A percentile compares a stretch with the other conserved stretches of the same genome.
These are phyloP conservation scores for Lasiurus borealis DNA, from an alignment of 2,113 vertebrate genomes.

Conservation along the genomic window DNA sequence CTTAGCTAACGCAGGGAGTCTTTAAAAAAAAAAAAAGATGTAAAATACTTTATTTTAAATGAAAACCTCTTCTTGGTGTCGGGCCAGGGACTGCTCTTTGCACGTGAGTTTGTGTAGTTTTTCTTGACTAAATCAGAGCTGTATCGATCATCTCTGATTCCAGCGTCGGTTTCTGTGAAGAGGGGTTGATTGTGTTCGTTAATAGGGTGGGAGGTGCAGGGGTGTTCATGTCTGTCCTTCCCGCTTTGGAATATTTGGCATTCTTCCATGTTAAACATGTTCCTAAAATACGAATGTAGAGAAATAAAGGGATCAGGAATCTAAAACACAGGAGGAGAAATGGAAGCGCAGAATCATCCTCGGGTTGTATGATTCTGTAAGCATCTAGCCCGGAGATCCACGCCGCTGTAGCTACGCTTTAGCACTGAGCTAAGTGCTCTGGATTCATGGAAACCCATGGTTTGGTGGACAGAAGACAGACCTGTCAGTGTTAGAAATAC, in stretches of 20 bases:
- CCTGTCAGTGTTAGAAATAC: background rate
- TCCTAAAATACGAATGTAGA: background rate
- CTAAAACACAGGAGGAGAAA: background rate
- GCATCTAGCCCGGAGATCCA: background rate
- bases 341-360: background rate
- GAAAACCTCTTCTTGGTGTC: slow-evolving; percentile 35
- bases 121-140: slow-evolving; percentile 21
- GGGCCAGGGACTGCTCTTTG: background rate
- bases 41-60: slow-evolving; percentile 39
- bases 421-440: background rate
- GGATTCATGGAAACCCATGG: background rate
- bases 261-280: background rate
- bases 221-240: background rate
- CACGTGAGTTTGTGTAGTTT: background rate
- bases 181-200: background rate
- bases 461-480: background rate
- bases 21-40: background rate
- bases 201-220: background rate
- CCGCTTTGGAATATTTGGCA: background rate
- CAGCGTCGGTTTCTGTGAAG: background rate
- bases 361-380: background rate
- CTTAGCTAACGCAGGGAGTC: background rate
- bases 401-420: background rate
- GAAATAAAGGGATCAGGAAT: background rate
- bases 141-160: background rate